A percentile compares a stretch with the other conserved stretches of the same genome.
phyloP scores from a whole-genome alignment of 2,888 invertebrate genomes.

The Augiades crinisus region DNA sequence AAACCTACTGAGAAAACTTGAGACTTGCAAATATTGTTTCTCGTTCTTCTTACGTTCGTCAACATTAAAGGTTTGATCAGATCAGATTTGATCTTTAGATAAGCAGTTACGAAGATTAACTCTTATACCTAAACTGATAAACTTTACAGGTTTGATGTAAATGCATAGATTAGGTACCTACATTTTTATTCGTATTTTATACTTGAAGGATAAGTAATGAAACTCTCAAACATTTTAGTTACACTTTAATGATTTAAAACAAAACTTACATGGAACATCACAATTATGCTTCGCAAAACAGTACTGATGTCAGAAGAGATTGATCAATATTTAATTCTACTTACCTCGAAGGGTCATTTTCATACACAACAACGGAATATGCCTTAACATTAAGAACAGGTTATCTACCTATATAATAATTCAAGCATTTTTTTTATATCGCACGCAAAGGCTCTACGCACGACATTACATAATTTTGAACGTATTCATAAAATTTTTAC shows the following conservation, averaged over 20 bases:
- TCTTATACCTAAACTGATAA: too few species aligned
- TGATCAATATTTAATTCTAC: constrained; percentile 43
- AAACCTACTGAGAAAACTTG: too few species aligned
- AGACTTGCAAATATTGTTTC: too few species aligned
- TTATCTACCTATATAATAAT: constrained; percentile 46
- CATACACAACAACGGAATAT: constrained; percentile 46
- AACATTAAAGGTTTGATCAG: too few species aligned
- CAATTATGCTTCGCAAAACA: constrained; percentile 81
- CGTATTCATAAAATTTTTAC: too few species aligned
- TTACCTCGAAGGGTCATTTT: constrained; percentile 25
- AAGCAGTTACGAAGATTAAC: too few species aligned
- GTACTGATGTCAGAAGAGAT: constrained; percentile 59
- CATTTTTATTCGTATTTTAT: too few species aligned
- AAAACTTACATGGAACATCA: constrained; percentile 80
- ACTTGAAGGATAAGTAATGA: constrained; percentile 1
- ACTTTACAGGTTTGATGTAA: too few species aligned
- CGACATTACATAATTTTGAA: not conserved
- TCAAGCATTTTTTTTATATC: constrained; percentile 42
- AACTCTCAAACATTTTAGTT: constrained; percentile 44
- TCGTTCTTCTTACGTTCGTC: too few species aligned
- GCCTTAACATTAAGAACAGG: constrained; percentile 51
- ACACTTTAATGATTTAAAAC: constrained; percentile 77
- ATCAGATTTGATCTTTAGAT: too few species aligned
- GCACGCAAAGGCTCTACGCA: constrained; percentile 5
- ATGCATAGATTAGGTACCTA: too few species aligned